Percentiles rank a stretch among this genome's conserved stretches.
phyloP scores from a whole-genome alignment of 1,140 invertebrate species.

The Diabrotica undecimpunctata region DNA sequence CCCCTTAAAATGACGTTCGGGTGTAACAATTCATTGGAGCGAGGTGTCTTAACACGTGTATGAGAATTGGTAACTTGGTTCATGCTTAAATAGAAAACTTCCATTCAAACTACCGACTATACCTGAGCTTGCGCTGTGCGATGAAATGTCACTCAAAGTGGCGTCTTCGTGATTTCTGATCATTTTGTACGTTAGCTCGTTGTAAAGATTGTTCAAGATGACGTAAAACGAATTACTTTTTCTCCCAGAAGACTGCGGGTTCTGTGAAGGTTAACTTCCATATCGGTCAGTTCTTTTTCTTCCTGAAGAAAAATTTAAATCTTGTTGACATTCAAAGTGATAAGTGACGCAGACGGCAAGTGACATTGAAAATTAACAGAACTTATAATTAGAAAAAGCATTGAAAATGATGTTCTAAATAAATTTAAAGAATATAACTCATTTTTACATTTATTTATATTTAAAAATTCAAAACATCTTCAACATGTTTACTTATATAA shows the following conservation, averaged over 20 bases:
- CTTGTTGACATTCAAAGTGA: background rate
- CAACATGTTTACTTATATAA: too few relatives aligned
- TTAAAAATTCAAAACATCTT: too few relatives aligned
- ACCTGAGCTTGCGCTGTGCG: constrained; percentile 62
- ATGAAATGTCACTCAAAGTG: constrained; percentile 63
- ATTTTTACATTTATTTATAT: too few relatives aligned
- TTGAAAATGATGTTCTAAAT: too few relatives aligned
- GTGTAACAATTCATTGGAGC: too few relatives aligned
- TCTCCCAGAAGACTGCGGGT: constrained; percentile 72
- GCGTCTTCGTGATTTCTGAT: constrained; percentile 52
- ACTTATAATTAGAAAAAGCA: too few relatives aligned
- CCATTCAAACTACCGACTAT: background rate
- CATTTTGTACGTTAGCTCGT: constrained; percentile 52
- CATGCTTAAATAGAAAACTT: too few relatives aligned
- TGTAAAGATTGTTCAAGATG: constrained; percentile 72
- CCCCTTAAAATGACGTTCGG: too few relatives aligned
- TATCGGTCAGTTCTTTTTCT: constrained; percentile 73
- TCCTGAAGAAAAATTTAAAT: constrained; percentile 52
- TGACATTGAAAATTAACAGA: background rate
- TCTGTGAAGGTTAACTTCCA: constrained; percentile 74
- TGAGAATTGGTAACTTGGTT: too few relatives aligned
- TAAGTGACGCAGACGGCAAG: background rate
- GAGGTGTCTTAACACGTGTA: too few relatives aligned
- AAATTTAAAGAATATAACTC: too few relatives aligned
- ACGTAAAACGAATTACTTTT: constrained; percentile 70